Evolutionary conservation across 2,888 invertebrate species (phyloP), one percentile per base, ranked within the genome.

Genomic region (Sesamia inferens): DNA sequence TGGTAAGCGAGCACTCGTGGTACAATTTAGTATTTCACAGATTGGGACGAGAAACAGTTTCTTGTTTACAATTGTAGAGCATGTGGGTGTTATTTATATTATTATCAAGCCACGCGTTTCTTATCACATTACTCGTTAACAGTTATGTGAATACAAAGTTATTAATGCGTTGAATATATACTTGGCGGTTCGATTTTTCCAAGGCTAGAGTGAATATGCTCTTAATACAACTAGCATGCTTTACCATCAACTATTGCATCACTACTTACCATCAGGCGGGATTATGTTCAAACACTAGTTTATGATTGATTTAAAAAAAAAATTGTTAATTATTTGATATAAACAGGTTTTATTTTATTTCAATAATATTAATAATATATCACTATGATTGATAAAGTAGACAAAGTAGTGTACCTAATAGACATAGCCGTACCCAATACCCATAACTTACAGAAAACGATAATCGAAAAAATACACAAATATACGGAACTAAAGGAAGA

Each of bases 31-130:
- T 71, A 63, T 71, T 66, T 64, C 65, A 68, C 31, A 73, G 69
- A 78, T 72, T 64, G 47, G 70, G 48, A 59, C 54, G 67, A 76
- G 80, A 63, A 73, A 71, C 66, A 69, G 71, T 74, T 66, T 61
- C 66, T 77, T 87, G 84, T 87, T 86, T 83, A 85, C 81, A 71
- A 76, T 68, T 75, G 63, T 68, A 66, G 76, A 65, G 61, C 74
- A 51, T 80, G 79, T 82, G 82, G 61, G 75, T 86, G 71, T 74
- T 89, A 87, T 87, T 86, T 85, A 85, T 84, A 81, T 86, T 88
- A 77, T 86, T 88, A 88, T 87, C 81, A 63, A 51, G 70, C 74
- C 88, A 83, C 86, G 82, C 81, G 78, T 76, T 72, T 79, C 82
- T 88, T 88, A 85, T 87, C 88, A 67, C 72, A 65, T 73, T 64